phyloP scores from a whole-genome alignment of 2,888 invertebrate species.

The Spisula solida region DNA sequence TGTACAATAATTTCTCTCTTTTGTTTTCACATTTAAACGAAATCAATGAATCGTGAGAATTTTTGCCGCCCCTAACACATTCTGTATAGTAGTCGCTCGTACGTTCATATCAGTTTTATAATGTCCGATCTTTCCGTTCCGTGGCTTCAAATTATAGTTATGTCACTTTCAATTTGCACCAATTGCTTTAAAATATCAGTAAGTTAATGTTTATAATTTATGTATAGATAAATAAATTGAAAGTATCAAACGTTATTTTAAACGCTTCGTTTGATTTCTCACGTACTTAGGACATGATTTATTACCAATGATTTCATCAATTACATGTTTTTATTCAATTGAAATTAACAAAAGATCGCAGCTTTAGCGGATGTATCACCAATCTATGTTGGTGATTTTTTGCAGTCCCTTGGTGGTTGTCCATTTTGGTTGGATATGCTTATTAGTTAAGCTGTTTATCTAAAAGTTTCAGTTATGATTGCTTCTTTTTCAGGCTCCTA shows the following conservation, averaged over 20 bases:
- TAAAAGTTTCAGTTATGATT: too few relatives aligned
- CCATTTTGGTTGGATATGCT: background rate
- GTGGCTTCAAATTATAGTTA: background rate
- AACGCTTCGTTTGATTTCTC: background rate
- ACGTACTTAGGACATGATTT: background rate
- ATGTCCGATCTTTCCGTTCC: background rate
- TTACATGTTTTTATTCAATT: background rate
- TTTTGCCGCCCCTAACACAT: background rate
- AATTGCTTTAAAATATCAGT: background rate
- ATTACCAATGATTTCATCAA: background rate
- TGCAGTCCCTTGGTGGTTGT: background rate
- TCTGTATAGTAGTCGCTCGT: background rate
- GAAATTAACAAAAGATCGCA: background rate
- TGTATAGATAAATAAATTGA: conserved; percentile 4
- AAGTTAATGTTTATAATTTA: background rate
- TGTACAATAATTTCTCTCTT: conserved; percentile 20
- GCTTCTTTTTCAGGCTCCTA: too few relatives aligned
- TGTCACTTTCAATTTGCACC: conserved; percentile 44
- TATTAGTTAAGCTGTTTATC: too few relatives aligned
- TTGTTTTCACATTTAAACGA: conserved; percentile 12
- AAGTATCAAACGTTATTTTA: conserved; percentile 1
- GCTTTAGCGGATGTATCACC: background rate
- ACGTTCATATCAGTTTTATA: background rate
- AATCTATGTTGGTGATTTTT: background rate
- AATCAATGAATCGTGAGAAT: conserved; percentile 4